A percentile compares a stretch with the other conserved stretches of the same genome.
Evolutionary conservation across 2,113 vertebrate species (phyloP).

Genomic region (Trichechus manatus): DNA sequence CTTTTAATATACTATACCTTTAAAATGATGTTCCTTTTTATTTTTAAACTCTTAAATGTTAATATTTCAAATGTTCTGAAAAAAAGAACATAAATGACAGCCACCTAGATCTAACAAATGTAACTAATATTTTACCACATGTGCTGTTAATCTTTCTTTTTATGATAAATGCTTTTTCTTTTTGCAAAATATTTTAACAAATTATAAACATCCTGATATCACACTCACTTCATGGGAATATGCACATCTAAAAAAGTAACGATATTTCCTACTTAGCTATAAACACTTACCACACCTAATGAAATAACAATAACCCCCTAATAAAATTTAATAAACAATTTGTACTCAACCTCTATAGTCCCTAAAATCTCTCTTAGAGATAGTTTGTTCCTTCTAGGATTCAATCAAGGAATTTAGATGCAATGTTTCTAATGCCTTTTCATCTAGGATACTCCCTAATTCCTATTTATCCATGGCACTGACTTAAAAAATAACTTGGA

Average conservation of each 20-base stretch:
- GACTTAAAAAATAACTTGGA: not conserved
- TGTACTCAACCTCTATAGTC: no score
- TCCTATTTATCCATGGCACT: not conserved
- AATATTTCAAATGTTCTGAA: not conserved
- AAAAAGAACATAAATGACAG: not conserved
- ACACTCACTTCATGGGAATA: not conserved
- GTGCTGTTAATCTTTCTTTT: not conserved
- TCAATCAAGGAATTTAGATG: not conserved
- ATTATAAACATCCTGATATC: not conserved
- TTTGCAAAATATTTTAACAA: not conserved
- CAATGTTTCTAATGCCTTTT: not conserved
- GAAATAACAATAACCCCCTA: no score
- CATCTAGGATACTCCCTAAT: not conserved
- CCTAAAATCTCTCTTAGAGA: not conserved
- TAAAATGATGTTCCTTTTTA: not conserved
- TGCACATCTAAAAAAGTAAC: not conserved
- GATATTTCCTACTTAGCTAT: no score
- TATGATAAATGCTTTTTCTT: not conserved
- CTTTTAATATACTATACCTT: not conserved
- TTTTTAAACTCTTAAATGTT: not conserved
- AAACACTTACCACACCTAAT: no score
- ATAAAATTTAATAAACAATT: no score
- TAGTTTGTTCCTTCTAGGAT: not conserved
- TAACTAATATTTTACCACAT: not conserved
- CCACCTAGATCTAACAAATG: not conserved